Percentiles rank a stretch among this genome's conserved stretches.
These are phyloP conservation scores for Bombyx mori DNA, from an alignment of 1,140 invertebrate genomes.

Conservation along the genomic window DNA sequence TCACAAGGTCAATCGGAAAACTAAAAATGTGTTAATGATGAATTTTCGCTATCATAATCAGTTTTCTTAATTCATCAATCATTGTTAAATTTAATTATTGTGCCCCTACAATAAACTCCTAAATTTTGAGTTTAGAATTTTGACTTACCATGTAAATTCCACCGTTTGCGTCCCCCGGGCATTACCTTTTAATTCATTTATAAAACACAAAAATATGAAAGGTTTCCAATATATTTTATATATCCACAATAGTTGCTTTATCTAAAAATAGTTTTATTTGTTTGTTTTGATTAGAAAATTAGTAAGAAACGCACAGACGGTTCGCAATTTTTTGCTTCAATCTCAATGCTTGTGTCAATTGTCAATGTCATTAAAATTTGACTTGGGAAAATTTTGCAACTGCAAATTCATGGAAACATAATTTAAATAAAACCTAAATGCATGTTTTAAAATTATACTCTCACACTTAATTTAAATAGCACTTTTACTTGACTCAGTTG, in stretches of 20 bases:
- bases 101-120: too few species aligned
- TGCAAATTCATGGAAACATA: too few species aligned
- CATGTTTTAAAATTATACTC: too few species aligned
- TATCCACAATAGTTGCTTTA: neutral
- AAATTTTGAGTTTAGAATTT: neutral
- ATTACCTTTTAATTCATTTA: conserved; percentile 19
- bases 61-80: too few species aligned
- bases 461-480: too few species aligned
- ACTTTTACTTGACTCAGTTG: too few species aligned
- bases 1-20: too few species aligned
- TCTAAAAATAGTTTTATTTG: conserved; percentile 4
- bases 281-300: conserved; percentile 12
- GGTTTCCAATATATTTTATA: neutral
- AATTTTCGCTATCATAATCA: too few species aligned
- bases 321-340: conserved; percentile 12
- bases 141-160: conserved; percentile 73
- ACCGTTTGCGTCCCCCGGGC: conserved; percentile 69
- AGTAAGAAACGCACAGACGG: conserved; percentile 5
- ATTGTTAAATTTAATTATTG: neutral
- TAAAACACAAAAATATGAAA: conserved; percentile 3
- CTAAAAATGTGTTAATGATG: too few species aligned
- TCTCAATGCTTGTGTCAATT: conserved; percentile 7
- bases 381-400: too few species aligned
- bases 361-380: too few species aligned
- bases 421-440: too few species aligned